These are phyloP conservation scores for Anthopleura sola DNA, from an alignment of 64 coral and sea anemone genomes.

Conservation along the genomic window DNA sequence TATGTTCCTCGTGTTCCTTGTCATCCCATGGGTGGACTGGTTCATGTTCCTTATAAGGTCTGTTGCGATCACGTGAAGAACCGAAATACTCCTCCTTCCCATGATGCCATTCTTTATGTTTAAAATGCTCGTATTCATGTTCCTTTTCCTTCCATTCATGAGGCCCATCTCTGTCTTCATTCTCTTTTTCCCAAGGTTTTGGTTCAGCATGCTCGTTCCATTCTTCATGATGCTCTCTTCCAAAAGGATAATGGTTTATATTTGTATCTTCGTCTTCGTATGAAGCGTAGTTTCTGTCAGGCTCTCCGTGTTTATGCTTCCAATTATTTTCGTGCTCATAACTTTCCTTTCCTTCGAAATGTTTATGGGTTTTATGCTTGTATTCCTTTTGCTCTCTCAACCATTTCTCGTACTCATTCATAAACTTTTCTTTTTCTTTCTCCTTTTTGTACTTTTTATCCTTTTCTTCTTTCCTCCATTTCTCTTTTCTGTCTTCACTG, in stretches of 20 bases:
- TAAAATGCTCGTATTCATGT: background rate
- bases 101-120: background rate
- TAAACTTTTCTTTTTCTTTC: background rate
- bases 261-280: background rate
- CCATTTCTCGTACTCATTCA: constrained; percentile 2
- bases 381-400: background rate
- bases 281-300: background rate
- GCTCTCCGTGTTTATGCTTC: background rate
- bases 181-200: background rate
- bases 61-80: background rate
- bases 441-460: background rate
- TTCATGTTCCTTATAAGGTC: background rate
- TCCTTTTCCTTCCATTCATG: constrained; percentile 4
- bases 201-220: background rate
- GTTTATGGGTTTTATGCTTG: background rate
- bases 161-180: background rate
- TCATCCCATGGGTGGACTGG: background rate
- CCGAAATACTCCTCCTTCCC: background rate
- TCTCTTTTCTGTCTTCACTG: background rate
- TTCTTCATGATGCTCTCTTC: constrained; percentile 9
- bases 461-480: background rate
- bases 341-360: background rate
- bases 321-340: background rate
- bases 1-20: background rate
- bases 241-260: background rate